Percentiles rank a stretch among this genome's conserved stretches.
Conservation (phyloP, 2,113 vertebrate genomes). For the Holacanthus passer region DNA sequence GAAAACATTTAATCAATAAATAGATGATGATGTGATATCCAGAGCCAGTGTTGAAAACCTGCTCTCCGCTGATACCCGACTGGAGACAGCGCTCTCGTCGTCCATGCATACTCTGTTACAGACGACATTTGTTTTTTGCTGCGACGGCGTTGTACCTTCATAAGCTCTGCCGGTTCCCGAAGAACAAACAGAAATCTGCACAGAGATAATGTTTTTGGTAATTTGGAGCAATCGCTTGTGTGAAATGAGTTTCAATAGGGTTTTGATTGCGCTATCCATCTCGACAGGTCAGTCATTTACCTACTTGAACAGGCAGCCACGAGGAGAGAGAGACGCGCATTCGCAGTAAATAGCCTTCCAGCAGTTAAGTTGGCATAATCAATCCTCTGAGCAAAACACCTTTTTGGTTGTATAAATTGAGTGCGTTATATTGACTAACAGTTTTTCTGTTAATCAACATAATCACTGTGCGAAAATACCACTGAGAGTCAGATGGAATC, state of each 20-base stretch:
- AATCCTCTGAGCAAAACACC: constrained; percentile 20
- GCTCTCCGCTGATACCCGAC: neutral
- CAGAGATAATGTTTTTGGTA: constrained; percentile 41
- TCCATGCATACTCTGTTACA: neutral
- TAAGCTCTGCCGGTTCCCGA: constrained; percentile 13
- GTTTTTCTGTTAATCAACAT: neutral
- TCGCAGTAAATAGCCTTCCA: constrained; percentile 25
- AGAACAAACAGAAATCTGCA: constrained; percentile 28
- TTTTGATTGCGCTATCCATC: constrained; percentile 48
- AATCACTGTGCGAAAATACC: neutral
- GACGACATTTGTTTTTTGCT: neutral
- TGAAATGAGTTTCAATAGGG: constrained; percentile 31
- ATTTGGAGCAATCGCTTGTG: constrained; percentile 48
- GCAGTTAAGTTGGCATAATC: neutral
- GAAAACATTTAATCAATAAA: constrained; percentile 12
- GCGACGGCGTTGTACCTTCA: neutral
- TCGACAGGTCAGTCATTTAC: constrained; percentile 38
- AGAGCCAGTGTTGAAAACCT: neutral
- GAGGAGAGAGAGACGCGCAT: neutral
- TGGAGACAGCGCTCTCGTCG: neutral
- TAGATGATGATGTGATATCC: neutral
- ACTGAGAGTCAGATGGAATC: neutral
- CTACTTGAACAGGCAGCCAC: neutral
- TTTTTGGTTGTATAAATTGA: constrained; percentile 2
- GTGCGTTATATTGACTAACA: neutral